phyloP scores from a whole-genome alignment of 2,888 invertebrate genomes.

The Scaptomyza tumidula region DNA sequence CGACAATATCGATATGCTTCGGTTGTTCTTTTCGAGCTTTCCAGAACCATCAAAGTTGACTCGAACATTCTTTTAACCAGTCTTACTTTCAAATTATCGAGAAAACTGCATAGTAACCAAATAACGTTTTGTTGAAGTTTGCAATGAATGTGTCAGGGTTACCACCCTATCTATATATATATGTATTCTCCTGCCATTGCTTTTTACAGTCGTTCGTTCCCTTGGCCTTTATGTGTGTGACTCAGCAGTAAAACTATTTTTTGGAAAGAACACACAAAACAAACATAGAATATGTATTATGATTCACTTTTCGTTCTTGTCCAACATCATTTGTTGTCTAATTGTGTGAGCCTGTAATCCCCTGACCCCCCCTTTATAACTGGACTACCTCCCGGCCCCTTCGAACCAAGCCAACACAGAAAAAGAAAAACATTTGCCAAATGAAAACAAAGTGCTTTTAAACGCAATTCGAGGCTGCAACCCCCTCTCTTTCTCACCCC shows the following conservation, averaged over 20 bases:
- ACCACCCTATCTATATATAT: background rate
- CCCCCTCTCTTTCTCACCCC: too few species aligned
- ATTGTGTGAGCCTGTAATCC: constrained; percentile 46
- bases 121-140: too few species aligned
- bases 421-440: constrained; percentile 21
- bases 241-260: constrained; percentile 35
- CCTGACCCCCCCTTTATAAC: background rate
- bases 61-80: too few species aligned
- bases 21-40: too few species aligned
- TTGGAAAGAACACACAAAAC: too few species aligned
- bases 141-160: background rate
- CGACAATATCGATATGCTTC: too few species aligned
- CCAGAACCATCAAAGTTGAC: too few species aligned
- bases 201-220: too few species aligned
- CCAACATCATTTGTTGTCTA: constrained; percentile 64
- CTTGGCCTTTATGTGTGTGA: constrained; percentile 25
- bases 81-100: too few species aligned
- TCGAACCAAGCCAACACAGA: background rate
- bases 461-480: constrained; percentile 62
- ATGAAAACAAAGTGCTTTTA: constrained; percentile 66
- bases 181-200: background rate
- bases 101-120: too few species aligned
- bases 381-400: background rate
- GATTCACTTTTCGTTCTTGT: constrained; percentile 38
- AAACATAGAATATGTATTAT: constrained; percentile 1